Base-by-base conservation (phyloP, 1,140 invertebrate genomes). In the Drosophila bocqueti region DNA sequence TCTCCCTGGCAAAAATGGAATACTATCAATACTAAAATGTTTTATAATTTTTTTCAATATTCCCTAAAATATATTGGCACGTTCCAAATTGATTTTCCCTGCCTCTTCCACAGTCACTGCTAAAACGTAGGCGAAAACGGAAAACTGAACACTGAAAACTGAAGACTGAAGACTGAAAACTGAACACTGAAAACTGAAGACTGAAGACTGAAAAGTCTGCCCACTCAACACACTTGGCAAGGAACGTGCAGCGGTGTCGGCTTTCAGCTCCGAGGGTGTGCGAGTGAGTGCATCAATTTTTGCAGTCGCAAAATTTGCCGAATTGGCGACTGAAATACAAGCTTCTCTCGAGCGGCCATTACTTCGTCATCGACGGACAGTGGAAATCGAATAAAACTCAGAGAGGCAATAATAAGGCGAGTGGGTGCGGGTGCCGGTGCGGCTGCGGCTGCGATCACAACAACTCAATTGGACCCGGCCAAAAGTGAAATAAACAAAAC, bases 401-500 rank as follows among this genome's bases (percentile, higher is more conserved):
- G 55, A n/a, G 36, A 36, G 59, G 55, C 29, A 21, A 36, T 34
- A 13, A n/a, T 9, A 54, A 24, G 15, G 34, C 5, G 47, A 5
- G 16, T 9, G 42, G 43, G 43, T 29, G 26, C 26, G 42, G 43
- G 43, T 34, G 45, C 9, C 3, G 3, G 6, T 5, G 49, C 21
- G 31, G 31, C 49, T 21, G 71, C 54, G 61, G 47, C 50, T 36
- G 71, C 36, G 60, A 75, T 75, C 63, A 71, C 40, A 74, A 73
- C 66, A 73, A 61, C 66, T 74, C 71, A 74, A 72, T 74, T 60
- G 57, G 71, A 45, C 8, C 55, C 43, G 49, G 54, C 83, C 71
- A 76, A 76, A 74, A 79, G 64, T 80, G 79, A 77, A 79, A 77
- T 80, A 87, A 86, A 86, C 83, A 87, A 87, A 87, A 87, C 83